Evolutionary conservation across 2,113 vertebrate genomes (phyloP).

Genomic region (Todiramphus chloris): DNA sequence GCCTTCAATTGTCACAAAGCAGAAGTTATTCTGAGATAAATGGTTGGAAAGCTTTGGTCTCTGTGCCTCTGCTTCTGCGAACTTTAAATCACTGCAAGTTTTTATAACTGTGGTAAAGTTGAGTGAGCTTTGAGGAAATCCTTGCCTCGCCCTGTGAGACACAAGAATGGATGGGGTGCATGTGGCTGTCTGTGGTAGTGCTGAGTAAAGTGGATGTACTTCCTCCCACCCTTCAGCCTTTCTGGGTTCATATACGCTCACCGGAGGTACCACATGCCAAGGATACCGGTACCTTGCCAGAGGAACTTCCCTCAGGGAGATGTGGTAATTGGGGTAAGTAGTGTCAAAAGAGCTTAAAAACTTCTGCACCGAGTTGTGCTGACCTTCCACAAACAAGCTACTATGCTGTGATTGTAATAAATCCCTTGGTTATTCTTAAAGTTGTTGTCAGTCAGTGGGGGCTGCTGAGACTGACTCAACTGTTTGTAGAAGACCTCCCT

Average conservation of each 20-base stretch:
- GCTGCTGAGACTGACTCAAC: background rate
- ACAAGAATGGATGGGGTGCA: background rate
- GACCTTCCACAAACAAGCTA: background rate
- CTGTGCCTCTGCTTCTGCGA: background rate
- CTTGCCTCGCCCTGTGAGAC: background rate
- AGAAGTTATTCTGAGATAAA: background rate
- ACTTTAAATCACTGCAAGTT: background rate
- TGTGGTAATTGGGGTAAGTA: background rate
- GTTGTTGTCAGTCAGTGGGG: background rate
- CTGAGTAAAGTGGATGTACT: background rate
- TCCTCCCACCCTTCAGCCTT: background rate
- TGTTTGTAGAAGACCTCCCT: background rate
- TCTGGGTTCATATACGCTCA: background rate
- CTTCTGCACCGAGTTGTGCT: background rate
- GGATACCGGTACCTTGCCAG: background rate
- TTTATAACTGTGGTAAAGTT: background rate
- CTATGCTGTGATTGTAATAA: accelerated
- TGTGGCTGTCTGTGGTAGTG: background rate
- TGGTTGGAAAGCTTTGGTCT: background rate
- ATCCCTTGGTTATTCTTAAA: background rate
- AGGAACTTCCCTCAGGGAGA: background rate
- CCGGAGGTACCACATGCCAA: background rate
- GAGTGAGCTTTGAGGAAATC: background rate
- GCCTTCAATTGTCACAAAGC: background rate
- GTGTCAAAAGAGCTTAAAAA: background rate